Conservation (phyloP, 2,888 invertebrate species). For the Meganola albula region DNA sequence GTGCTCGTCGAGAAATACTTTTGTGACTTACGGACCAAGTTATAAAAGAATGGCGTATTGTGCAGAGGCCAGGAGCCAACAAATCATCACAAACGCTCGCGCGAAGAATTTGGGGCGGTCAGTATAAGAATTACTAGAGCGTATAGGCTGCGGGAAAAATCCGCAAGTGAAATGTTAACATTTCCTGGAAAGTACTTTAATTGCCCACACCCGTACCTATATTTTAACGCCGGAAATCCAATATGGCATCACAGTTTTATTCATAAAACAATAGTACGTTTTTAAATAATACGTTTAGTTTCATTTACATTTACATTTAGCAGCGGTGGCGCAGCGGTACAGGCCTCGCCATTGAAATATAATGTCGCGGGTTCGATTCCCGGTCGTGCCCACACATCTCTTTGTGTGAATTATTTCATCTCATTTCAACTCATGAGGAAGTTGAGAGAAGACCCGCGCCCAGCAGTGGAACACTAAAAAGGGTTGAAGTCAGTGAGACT, state of each 20-base stretch:
- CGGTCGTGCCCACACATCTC: too few relatives aligned
- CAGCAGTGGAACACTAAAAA: too few relatives aligned
- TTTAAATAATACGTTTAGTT: too few relatives aligned
- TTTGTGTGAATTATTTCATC: too few relatives aligned
- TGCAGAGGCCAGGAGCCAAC: conserved; percentile 42
- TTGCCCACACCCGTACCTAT: conserved; percentile 25
- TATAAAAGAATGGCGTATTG: conserved; percentile 61
- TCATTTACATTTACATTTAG: too few relatives aligned
- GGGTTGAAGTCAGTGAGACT: too few relatives aligned
- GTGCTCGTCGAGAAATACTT: conserved; percentile 64
- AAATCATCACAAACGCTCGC: conserved; percentile 49
- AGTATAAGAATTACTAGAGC: conserved; percentile 32
- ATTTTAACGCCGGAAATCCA: conserved; percentile 20
- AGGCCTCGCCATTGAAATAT: too few relatives aligned
- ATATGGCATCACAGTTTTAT: conserved; percentile 16
- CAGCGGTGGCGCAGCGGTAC: too few relatives aligned
- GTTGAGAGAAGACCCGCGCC: too few relatives aligned
- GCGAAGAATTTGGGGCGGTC: conserved; percentile 40
- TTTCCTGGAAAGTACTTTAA: conserved; percentile 17
- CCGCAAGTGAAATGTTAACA: conserved; percentile 21
- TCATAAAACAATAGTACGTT: too few relatives aligned
- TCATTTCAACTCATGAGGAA: too few relatives aligned
- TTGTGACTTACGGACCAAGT: conserved; percentile 62
- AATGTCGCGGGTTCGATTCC: too few relatives aligned
- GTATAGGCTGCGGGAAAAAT: conserved; percentile 26